Base-by-base conservation (phyloP, 2,888 invertebrate species). In the Homarus gammarus region DNA sequence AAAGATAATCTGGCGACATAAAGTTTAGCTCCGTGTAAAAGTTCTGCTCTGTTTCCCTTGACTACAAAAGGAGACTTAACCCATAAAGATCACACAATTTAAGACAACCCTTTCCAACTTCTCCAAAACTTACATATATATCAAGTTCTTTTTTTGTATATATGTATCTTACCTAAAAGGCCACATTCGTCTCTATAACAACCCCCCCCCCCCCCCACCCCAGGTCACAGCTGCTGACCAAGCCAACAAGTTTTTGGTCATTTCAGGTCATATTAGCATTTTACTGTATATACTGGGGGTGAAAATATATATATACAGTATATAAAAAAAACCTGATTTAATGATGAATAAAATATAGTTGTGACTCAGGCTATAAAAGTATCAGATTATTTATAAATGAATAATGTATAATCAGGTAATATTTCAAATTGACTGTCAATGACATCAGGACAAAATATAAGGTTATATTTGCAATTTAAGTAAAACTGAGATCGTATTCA, bases 41-140 rank as follows among this genome's bases (percentile, higher is more conserved):
- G 79, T 79, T 79, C 79, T 36, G 79, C 79, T 51, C 79, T 56
- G 56, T 79, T 79, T 79, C 79, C 56, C 79, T 51, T 8, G 51
- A 56, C 79, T 56, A 36, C 33, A n/a, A n/a, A 18, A 79, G 56
- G 33, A 33, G 79, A 79, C 33, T 79, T 79, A 79, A 51, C 79
- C 18, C 79, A 81, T 81, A 81, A 81, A 81, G 61, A 56, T 38
- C 10, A 56, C 36, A 18, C n/a, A 64, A 64, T 81, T 81, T 81
- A 64, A 38, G 81, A 64, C 64, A 77, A 22, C 5, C 61, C 64
- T 27, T 81, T 40, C 61, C 64, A 81, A 81, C 61, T 81, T 81
- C 36, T 27, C 81, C 27, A 18, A 81, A 81, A 81, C 81, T 81
- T 81, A 81, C 64, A 38, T 81, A 81, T 81, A 38, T 81, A 81